Base-by-base conservation (phyloP, 2,113 vertebrate genomes). In the Talpa occidentalis region DNA sequence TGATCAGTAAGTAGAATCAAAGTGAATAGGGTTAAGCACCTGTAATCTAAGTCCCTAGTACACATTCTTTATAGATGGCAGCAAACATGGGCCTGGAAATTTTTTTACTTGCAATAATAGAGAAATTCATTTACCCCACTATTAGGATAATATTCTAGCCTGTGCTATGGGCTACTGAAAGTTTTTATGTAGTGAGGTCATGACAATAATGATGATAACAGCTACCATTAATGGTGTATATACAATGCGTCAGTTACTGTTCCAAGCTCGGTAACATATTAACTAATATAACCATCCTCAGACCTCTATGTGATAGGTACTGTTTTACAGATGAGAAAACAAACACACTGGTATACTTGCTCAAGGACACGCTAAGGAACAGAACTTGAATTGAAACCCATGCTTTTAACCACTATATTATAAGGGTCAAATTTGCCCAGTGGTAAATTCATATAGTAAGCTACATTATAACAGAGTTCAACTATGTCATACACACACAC, bases 341-440 rank as follows among this genome's bases (percentile, higher is more conserved):
- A 49, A 30, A 52, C 35, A 79, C 9, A 44, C 16, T 81, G n/a
- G 40, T 76, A 49, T 81, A 40, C 37, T 52, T 96, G 78, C 28
- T 86, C 42, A 96, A 86, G 69, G 28, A 70, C 67, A 94, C 12
- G 77, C 19, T 10, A 94, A 93, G 5, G 47, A 78, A 83, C 44
- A 95, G 66, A 96, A 82, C 40, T n/a, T 56, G 21, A 37, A 88
- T 5, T 35, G 47, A 96, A 84, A 79, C 32, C 30, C 37, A 87
- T 54, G 4, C 6, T 93, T 15, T 93, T 87, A 40, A 80, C n/a
- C 74, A 83, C 9, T 69, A 4, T 3, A 6, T 72, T 87, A 47
- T 26, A 66, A 88, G 7, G 6, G 19, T 64, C 17, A 7, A 11
- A 62, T 32, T 37, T 90, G n/a, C 30, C 54, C 64, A 79, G 32